A percentile compares a stretch with the other conserved stretches of the same genome.
Conservation (phyloP, 2,113 vertebrate genomes). For the Naja naja region DNA sequence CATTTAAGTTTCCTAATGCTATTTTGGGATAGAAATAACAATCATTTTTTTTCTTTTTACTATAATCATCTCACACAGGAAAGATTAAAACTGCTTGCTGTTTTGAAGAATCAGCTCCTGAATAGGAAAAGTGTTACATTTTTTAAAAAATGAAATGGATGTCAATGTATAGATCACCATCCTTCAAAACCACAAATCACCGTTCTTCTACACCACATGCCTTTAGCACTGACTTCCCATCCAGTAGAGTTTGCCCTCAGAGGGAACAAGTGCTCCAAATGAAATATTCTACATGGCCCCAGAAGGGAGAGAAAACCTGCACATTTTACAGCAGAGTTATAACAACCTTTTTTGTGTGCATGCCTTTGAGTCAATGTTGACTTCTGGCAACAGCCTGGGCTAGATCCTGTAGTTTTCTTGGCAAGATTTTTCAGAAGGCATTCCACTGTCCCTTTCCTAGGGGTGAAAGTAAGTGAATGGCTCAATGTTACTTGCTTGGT, state of each 20-base stretch:
- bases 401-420: not conserved
- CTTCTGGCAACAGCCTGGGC: not conserved
- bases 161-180: not conserved
- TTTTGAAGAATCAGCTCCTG: not conserved
- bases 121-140: not conserved
- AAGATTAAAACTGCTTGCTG: not conserved
- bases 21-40: not conserved
- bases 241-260: not conserved
- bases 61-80: not conserved
- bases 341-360: not conserved
- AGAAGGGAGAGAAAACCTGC: not conserved
- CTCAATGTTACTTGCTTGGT: not conserved
- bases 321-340: not conserved
- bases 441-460: not conserved
- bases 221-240: not conserved
- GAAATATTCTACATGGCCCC: not conserved
- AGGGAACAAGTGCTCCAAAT: slow-evolving; percentile 1
- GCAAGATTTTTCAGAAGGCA: not conserved
- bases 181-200: not conserved
- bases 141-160: not conserved
- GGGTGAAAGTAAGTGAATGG: not conserved
- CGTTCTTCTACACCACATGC: not conserved
- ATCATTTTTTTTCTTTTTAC: not conserved
- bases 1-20: not conserved
- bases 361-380: not conserved